Conservation (phyloP, 30 jellyfish, hydroid and myxozoan genomes). For the Cassiopea xamachana region DNA sequence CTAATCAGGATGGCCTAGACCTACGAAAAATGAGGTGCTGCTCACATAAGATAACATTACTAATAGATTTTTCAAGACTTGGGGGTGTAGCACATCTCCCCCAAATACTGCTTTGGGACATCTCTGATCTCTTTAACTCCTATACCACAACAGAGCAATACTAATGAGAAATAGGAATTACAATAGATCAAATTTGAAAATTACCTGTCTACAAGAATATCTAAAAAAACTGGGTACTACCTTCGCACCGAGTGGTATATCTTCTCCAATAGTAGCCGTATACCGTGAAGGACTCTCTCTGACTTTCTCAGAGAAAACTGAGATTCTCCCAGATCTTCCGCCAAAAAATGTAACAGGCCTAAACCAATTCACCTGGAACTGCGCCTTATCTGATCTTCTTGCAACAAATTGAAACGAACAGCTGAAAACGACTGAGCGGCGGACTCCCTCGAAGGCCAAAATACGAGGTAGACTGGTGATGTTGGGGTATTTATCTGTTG, state of each 20-base stretch:
- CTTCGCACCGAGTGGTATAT: conserved; percentile 58
- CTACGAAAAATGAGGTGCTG: no score
- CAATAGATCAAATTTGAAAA: no score
- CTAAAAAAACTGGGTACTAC: not conserved
- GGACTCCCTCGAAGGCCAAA: conserved; percentile 39
- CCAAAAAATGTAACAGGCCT: conserved; percentile 77
- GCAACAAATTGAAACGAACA: conserved; percentile 51
- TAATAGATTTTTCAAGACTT: no score
- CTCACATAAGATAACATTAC: no score
- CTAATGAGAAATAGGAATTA: no score
- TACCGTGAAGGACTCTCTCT: conserved; percentile 47
- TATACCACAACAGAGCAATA: no score
- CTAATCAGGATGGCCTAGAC: no score
- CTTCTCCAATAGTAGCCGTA: conserved; percentile 53
- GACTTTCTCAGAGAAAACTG: conserved; percentile 46
- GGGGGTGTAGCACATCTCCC: no score
- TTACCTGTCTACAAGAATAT: no score
- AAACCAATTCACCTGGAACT: conserved; percentile 64
- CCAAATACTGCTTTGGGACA: no score
- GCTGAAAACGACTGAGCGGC: conserved; percentile 23
- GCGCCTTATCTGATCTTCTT: conserved; percentile 40
- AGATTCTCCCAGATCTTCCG: conserved; percentile 67
- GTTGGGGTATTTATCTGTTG: conserved; percentile 55
- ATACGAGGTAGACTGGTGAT: conserved; percentile 52
- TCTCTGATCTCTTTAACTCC: no score